These are phyloP conservation scores for Hylia prasina DNA, from an alignment of 2,113 vertebrate genomes.

Conservation along the genomic window DNA sequence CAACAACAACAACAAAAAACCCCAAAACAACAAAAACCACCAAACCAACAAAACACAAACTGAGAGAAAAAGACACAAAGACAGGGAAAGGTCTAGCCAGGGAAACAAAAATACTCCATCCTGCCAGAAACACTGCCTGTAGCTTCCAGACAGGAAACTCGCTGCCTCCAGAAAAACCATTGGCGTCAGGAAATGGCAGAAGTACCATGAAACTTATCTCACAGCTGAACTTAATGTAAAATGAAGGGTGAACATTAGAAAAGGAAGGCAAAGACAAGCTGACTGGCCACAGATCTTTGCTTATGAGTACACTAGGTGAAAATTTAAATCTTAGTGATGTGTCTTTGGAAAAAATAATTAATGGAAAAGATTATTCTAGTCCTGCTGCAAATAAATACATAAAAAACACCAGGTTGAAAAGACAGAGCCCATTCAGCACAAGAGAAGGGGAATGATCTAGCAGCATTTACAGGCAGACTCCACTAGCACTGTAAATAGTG, in stretches of 20 bases:
- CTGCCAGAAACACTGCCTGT: constrained; percentile 30
- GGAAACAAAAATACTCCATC: constrained; percentile 47
- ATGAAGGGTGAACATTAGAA: not conserved
- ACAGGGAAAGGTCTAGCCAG: constrained; percentile 1
- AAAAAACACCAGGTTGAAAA: not conserved
- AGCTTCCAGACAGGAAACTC: constrained; percentile 58
- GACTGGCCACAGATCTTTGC: not conserved
- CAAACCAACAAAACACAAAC: not conserved
- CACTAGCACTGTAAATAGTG: not conserved
- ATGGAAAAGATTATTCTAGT: not conserved
- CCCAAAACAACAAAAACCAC: too few relatives aligned
- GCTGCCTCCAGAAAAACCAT: constrained; percentile 38
- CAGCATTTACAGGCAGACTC: not conserved
- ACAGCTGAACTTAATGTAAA: not conserved
- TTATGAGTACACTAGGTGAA: not conserved
- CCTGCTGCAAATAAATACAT: not conserved
- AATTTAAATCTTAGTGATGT: not conserved
- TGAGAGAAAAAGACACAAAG: not conserved
- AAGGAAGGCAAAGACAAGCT: not conserved
- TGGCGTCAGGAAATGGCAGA: constrained; percentile 12
- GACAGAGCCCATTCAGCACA: not conserved
- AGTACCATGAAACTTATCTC: not conserved
- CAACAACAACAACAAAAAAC: too few relatives aligned
- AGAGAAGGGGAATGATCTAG: not conserved
- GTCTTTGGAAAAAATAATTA: not conserved